Conservation (phyloP, 2,113 vertebrate genomes). For the Microtus ochrogaster region DNA sequence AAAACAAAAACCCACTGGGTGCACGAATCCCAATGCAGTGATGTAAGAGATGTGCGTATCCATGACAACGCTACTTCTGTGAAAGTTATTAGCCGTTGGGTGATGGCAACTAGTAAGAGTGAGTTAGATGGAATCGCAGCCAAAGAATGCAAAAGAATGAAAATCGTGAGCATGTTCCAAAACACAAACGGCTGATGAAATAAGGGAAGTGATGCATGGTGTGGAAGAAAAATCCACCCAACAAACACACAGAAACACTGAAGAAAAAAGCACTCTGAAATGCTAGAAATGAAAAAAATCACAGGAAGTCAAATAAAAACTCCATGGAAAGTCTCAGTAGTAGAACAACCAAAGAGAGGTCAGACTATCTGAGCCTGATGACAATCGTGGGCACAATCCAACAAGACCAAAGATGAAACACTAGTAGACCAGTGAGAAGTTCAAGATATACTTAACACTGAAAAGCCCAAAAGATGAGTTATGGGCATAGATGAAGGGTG, state of each 20-base stretch:
- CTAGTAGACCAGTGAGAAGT: neutral
- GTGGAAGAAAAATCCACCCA: neutral
- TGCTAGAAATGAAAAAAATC: neutral
- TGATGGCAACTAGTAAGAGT: neutral
- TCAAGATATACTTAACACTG: neutral
- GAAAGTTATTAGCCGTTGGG: neutral
- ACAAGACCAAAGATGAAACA: neutral
- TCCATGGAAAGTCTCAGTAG: neutral
- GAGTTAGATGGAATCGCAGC: neutral
- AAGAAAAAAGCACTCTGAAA: neutral
- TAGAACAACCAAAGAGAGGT: neutral
- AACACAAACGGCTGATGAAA: neutral
- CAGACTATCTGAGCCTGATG: neutral
- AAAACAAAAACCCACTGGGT: too few species aligned
- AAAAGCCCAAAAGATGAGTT: neutral
- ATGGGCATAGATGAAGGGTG: neutral
- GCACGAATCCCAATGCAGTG: neutral
- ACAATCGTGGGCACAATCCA: neutral
- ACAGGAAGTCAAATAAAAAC: neutral
- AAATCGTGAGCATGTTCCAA: neutral
- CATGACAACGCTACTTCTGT: neutral
- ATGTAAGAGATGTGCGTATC: neutral
- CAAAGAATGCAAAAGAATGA: neutral
- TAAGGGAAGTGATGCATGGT: neutral
- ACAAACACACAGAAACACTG: neutral